Evolutionary conservation across 2,888 invertebrate genomes (phyloP).

Genomic region (Monopis laevigella): DNA sequence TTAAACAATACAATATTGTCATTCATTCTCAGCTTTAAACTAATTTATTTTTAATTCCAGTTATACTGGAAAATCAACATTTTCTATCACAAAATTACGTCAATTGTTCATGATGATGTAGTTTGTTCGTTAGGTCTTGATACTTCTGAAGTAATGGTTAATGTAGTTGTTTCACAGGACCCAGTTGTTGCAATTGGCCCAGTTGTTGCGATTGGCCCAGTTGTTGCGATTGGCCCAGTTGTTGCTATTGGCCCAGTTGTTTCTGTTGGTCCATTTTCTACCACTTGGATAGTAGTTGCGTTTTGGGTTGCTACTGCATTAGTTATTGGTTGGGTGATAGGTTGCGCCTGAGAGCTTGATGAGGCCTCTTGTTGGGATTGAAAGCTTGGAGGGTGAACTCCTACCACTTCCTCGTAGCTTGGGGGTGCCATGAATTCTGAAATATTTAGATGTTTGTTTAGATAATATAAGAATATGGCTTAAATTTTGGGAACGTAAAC

Average conservation of each 20-base stretch:
- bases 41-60: too few relatives aligned
- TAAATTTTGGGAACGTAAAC: too few relatives aligned
- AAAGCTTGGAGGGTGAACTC: slow-evolving; percentile 48
- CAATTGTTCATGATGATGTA: not conserved
- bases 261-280: not conserved
- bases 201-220: not conserved
- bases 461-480: too few relatives aligned
- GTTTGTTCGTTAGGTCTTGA: not conserved
- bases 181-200: slow-evolving; percentile 17
- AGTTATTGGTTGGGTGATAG: slow-evolving; percentile 45
- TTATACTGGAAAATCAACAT: too few relatives aligned
- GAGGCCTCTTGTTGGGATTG: slow-evolving; percentile 18
- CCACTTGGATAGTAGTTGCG: not conserved
- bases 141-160: slow-evolving; percentile 4
- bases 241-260: slow-evolving; percentile 14
- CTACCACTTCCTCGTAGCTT: slow-evolving; percentile 58
- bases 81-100: too few relatives aligned
- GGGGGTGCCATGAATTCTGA: slow-evolving; percentile 58
- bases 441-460: too few relatives aligned
- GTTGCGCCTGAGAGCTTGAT: slow-evolving; percentile 26
- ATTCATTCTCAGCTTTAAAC: too few relatives aligned
- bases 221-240: slow-evolving; percentile 7
- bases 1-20: too few relatives aligned
- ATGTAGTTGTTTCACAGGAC: slow-evolving; percentile 17
- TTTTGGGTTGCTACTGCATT: slow-evolving; percentile 32